Conservation (phyloP, 2,888 invertebrate genomes). For the Drosophila mulleri region DNA sequence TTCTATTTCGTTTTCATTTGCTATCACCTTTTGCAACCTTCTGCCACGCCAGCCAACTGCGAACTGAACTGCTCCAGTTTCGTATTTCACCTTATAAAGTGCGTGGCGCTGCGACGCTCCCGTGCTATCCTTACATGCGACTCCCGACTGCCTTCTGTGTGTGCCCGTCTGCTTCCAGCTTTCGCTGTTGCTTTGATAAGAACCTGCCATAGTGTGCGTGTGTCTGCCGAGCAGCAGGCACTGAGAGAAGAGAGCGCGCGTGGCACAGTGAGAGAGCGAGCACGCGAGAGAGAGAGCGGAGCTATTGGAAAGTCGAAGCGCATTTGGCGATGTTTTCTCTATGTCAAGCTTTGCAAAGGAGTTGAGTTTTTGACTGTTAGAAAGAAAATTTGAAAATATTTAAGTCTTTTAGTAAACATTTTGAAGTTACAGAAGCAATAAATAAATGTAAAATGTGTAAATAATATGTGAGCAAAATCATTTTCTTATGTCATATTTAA, state of each 20-base stretch:
- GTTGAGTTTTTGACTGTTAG: slow-evolving; percentile 23
- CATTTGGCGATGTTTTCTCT: slow-evolving; percentile 30
- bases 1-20: slow-evolving; percentile 3
- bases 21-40: slow-evolving; percentile 66
- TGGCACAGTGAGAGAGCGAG: slow-evolving; percentile 7
- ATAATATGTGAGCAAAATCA: too few species aligned
- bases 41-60: slow-evolving; percentile 82
- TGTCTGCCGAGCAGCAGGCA: slow-evolving; percentile 8
- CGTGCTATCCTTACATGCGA: slow-evolving; percentile 69
- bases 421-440: not conserved
- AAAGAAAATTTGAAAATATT: slow-evolving; percentile 27
- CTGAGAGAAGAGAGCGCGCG: slow-evolving; percentile 12
- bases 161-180: slow-evolving; percentile 60
- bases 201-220: slow-evolving; percentile 56
- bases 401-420: not conserved
- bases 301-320: slow-evolving; percentile 45
- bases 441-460: not conserved
- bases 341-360: slow-evolving; percentile 28
- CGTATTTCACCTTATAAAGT: slow-evolving; percentile 74
- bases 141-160: slow-evolving; percentile 38
- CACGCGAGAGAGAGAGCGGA: slow-evolving; percentile 27
- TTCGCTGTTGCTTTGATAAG: slow-evolving; percentile 64
- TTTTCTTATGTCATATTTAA: too few species aligned
- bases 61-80: slow-evolving; percentile 81
- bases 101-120: slow-evolving; percentile 44